Conservation (phyloP, 2,797 vertebrate species). For the Heterohyrax brucei region DNA sequence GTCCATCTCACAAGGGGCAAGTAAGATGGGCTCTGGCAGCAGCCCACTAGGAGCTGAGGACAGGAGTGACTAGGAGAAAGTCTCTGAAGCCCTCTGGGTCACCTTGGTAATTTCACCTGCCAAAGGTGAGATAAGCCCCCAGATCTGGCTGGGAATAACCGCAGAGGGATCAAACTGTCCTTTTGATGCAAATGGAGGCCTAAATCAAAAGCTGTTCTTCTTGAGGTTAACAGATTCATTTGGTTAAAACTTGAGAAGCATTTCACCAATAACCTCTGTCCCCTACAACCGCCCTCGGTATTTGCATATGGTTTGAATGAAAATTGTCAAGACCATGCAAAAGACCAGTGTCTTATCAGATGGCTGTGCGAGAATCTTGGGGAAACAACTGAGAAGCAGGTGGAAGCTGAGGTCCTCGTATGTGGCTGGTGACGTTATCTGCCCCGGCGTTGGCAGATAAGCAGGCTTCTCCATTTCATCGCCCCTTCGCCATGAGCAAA, state of each 20-base stretch:
- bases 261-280: conserved; percentile 86
- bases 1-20: neutral
- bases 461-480: conserved; percentile 73
- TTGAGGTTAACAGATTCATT: conserved; percentile 86
- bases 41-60: neutral
- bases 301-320: conserved; percentile 92
- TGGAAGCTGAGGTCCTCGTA: neutral
- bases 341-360: conserved; percentile 89
- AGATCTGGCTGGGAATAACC: conserved; percentile 20
- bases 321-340: conserved; percentile 91
- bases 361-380: conserved; percentile 82
- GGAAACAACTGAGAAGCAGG: conserved; percentile 72
- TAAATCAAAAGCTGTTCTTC: conserved; percentile 85
- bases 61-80: neutral
- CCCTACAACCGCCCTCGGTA: conserved; percentile 87
- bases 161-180: conserved; percentile 66
- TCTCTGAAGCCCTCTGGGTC: neutral
- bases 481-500: neutral
- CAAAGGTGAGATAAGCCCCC: conserved; percentile 29
- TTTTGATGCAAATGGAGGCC: conserved; percentile 87
- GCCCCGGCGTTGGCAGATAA: conserved; percentile 70
- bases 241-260: conserved; percentile 88
- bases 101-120: neutral
- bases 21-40: neutral
- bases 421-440: conserved; percentile 35